phyloP scores from a whole-genome alignment of 2,888 invertebrate species.

The Plagiodera versicolora region DNA sequence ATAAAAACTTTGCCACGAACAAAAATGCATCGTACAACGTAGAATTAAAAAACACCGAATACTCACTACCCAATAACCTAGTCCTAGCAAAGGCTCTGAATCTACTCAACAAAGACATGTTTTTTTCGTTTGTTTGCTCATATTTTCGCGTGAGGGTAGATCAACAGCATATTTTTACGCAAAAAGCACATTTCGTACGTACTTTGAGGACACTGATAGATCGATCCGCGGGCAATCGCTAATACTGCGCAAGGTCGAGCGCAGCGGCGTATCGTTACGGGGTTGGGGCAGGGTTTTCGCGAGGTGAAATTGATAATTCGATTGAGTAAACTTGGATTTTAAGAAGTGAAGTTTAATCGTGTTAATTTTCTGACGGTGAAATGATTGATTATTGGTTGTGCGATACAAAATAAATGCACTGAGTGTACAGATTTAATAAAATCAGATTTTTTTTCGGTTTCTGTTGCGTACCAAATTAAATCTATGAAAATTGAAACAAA shows the following conservation, averaged over 20 bases:
- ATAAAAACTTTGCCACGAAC: too few species aligned
- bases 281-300: too few species aligned
- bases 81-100: slow-evolving; percentile 31
- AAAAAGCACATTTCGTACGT: slow-evolving; percentile 16
- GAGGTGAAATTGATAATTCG: too few species aligned
- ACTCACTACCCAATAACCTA: slow-evolving; percentile 39
- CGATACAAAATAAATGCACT: too few species aligned
- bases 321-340: too few species aligned
- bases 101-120: slow-evolving; percentile 37
- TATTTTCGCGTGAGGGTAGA: slow-evolving; percentile 13
- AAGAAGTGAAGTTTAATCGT: too few species aligned
- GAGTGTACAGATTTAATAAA: too few species aligned
- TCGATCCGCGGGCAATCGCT: background rate
- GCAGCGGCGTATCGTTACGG: background rate
- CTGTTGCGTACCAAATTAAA: too few species aligned
- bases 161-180: slow-evolving; percentile 12
- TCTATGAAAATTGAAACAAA: too few species aligned
- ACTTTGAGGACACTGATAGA: slow-evolving; percentile 1
- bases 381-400: too few species aligned
- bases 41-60: slow-evolving; percentile 1
- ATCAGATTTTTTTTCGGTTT: too few species aligned
- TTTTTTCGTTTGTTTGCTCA: slow-evolving; percentile 9
- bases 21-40: background rate
- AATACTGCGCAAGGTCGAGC: slow-evolving; percentile 5
- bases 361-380: too few species aligned